Percentiles rank a stretch among this genome's conserved stretches.
These are phyloP conservation scores for Dreissena polymorpha DNA, from an alignment of 1,140 invertebrate species.

Conservation along the genomic window DNA sequence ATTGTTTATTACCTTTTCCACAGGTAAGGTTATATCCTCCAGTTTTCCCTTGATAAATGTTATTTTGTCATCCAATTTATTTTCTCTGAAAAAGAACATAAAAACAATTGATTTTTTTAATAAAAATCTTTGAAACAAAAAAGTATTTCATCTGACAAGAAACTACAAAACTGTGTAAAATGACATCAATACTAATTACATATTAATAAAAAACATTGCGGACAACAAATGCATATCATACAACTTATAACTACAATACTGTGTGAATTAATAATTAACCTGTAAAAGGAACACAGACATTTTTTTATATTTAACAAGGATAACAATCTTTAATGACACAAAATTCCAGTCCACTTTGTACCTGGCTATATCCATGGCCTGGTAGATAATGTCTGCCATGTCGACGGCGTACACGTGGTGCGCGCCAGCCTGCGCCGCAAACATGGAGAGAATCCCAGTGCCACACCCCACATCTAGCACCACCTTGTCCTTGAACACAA, in stretches of 20 bases:
- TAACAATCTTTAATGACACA: background rate
- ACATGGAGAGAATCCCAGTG: conserved; percentile 80
- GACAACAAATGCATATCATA: too few species aligned
- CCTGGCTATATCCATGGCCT: conserved; percentile 92
- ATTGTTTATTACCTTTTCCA: conserved; percentile 68
- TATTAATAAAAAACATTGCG: too few species aligned
- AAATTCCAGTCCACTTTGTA: conserved; percentile 79
- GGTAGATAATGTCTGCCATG: conserved; percentile 92
- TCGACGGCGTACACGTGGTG: conserved; percentile 77
- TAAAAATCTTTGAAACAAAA: too few species aligned
- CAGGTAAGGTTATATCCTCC: conserved; percentile 77
- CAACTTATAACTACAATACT: too few species aligned
- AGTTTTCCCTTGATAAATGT: conserved; percentile 78
- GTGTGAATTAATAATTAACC: too few species aligned
- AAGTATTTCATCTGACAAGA: too few species aligned
- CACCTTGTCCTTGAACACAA: conserved; percentile 76
- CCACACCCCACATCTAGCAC: conserved; percentile 79
- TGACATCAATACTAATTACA: too few species aligned
- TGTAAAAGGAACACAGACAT: too few species aligned
- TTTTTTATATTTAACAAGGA: too few species aligned
- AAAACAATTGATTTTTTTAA: too few species aligned
- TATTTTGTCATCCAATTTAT: conserved; percentile 76
- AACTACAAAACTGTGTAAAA: too few species aligned
- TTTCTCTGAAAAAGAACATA: conserved; percentile 74
- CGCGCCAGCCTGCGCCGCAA: conserved; percentile 84